Percentiles rank a stretch among this genome's conserved stretches.
Conservation (phyloP, 2,888 invertebrate species). For the Chouioia cunea region DNA sequence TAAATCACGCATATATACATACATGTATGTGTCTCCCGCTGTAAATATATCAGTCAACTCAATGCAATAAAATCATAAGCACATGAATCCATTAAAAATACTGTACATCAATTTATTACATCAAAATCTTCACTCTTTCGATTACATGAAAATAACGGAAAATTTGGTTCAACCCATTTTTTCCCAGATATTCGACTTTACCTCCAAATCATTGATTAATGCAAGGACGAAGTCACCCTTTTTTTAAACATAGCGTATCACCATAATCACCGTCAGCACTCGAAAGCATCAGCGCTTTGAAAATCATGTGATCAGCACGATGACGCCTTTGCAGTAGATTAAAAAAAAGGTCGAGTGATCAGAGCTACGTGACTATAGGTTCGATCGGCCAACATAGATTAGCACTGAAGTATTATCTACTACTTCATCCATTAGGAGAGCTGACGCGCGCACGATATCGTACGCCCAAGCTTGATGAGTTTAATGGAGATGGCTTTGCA, state of each 20-base stretch:
- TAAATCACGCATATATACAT: conserved; percentile 59
- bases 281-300: conserved; percentile 32
- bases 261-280: too few relatives aligned
- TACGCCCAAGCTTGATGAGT: conserved; percentile 22
- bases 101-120: too few relatives aligned
- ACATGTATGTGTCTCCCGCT: conserved; percentile 64
- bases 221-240: too few relatives aligned
- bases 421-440: conserved; percentile 41
- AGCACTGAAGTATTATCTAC: neutral
- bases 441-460: neutral
- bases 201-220: too few relatives aligned
- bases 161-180: neutral
- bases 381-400: conserved; percentile 32
- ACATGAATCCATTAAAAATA: conserved; percentile 44
- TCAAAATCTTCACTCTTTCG: too few relatives aligned
- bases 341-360: conserved; percentile 22
- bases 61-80: conserved; percentile 66
- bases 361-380: conserved; percentile 37
- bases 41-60: conserved; percentile 66
- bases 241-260: too few relatives aligned
- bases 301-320: conserved; percentile 13
- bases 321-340: conserved; percentile 8
- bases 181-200: neutral
- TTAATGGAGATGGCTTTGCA: conserved; percentile 36
- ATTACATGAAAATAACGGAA: neutral